Conservation (phyloP, 2,113 vertebrate species). For the Gasterosteus nipponicus region DNA sequence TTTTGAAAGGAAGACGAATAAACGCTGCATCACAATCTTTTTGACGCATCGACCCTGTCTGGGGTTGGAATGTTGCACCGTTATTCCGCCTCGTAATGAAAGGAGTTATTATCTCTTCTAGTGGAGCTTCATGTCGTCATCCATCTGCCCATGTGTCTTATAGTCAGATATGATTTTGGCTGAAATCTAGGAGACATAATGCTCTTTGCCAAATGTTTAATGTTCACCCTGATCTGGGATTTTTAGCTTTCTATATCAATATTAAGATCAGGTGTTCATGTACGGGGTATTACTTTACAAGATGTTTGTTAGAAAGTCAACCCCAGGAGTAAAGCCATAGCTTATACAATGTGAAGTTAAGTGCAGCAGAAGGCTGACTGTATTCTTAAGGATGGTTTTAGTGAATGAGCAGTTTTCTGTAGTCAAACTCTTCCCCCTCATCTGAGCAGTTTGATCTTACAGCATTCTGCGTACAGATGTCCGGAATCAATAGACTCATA, state of each 20-base stretch:
- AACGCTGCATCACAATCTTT: neutral
- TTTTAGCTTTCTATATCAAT: neutral
- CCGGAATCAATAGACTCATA: neutral
- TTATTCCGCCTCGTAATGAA: neutral
- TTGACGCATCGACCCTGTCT: neutral
- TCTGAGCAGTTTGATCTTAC: neutral
- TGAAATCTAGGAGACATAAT: neutral
- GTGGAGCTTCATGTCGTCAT: neutral
- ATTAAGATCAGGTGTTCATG: neutral
- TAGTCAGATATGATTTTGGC: neutral
- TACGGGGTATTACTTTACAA: neutral
- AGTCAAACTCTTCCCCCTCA: no score
- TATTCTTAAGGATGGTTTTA: neutral
- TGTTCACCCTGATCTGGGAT: neutral
- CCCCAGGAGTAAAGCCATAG: neutral
- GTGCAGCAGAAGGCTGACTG: neutral
- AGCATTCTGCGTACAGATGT: neutral
- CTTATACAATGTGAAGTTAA: neutral
- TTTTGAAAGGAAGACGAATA: conserved; percentile 25
- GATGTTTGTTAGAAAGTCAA: neutral
- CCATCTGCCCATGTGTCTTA: neutral
- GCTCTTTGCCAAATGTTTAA: neutral
- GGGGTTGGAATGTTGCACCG: neutral
- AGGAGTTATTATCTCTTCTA: neutral
- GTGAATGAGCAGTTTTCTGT: no score